phyloP scores from a whole-genome alignment of 64 coral and sea anemone species.

The Trachythela sp. region DNA sequence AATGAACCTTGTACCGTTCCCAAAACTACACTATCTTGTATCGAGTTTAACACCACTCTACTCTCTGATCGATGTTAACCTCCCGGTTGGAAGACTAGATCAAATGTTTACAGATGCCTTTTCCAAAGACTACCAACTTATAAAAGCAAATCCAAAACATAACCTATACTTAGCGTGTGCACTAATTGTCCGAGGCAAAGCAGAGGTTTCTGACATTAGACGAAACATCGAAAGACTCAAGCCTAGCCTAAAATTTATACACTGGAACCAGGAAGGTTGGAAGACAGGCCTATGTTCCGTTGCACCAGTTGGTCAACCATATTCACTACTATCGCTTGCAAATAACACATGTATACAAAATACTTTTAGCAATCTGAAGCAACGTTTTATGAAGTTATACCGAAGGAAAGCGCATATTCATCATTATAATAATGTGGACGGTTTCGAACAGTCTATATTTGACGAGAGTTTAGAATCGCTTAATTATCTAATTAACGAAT shows the following conservation, averaged over 20 bases:
- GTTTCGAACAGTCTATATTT: conserved; percentile 70
- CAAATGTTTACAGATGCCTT: conserved; percentile 97
- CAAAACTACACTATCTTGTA: conserved; percentile 90
- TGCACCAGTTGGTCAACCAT: conserved; percentile 81
- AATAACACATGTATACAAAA: conserved; percentile 90
- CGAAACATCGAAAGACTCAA: conserved; percentile 96
- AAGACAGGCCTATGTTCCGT: conserved; percentile 91
- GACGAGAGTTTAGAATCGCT: conserved; percentile 79
- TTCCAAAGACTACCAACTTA: conserved; percentile 85
- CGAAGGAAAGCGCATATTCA: conserved; percentile 89
- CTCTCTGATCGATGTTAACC: conserved; percentile 72
- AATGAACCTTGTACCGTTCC: conserved; percentile 96
- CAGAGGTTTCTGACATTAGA: conserved; percentile 89
- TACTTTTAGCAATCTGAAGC: conserved; percentile 72
- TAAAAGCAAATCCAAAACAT: conserved; percentile 90
- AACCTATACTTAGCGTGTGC: conserved; percentile 92
- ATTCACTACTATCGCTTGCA: conserved; percentile 75
- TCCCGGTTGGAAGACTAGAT: conserved; percentile 79
- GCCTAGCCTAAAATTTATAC: conserved; percentile 80
- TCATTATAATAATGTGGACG: conserved; percentile 82
- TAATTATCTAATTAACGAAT: conserved; percentile 66
- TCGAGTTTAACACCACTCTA: conserved; percentile 95
- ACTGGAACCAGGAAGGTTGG: conserved; percentile 99
- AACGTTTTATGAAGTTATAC: conserved; percentile 85
- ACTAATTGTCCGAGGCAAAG: conserved; percentile 84